Percentiles rank a stretch among this genome's conserved stretches.
Evolutionary conservation across 2,797 vertebrate genomes (phyloP).

Genomic region (Threskiornis aethiopicus): DNA sequence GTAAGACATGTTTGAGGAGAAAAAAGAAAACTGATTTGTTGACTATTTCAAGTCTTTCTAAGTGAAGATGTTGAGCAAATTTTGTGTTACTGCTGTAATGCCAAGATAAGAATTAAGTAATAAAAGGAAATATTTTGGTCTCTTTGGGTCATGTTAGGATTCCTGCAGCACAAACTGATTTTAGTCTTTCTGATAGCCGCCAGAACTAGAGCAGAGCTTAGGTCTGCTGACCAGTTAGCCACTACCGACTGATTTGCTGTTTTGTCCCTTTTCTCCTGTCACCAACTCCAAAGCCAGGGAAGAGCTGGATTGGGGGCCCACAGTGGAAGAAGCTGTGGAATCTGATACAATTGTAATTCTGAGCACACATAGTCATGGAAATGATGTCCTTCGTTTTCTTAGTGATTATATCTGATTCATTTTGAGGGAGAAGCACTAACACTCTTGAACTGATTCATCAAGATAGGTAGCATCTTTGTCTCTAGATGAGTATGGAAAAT

Average conservation of each 20-base stretch:
- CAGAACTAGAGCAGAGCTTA: neutral
- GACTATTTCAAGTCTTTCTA: neutral
- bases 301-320: neutral
- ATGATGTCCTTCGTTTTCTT: neutral
- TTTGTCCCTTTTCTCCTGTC: neutral
- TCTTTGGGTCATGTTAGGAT: neutral
- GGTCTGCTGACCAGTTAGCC: neutral
- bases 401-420: neutral
- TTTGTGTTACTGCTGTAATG: neutral
- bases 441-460: slow-evolving; percentile 19
- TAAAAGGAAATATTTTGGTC: neutral
- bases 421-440: slow-evolving; percentile 32
- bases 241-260: neutral
- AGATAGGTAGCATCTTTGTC: slow-evolving; percentile 9
- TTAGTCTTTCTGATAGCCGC: neutral
- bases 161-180: neutral
- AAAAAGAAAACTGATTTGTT: neutral
- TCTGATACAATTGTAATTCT: neutral
- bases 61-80: neutral
- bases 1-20: neutral
- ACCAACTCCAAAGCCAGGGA: neutral
- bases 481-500: slow-evolving; percentile 63
- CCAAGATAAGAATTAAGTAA: neutral
- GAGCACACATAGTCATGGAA: neutral
- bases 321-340: neutral